phyloP scores from a whole-genome alignment of 23 tunicate genomes.

The Corella eumyota region DNA sequence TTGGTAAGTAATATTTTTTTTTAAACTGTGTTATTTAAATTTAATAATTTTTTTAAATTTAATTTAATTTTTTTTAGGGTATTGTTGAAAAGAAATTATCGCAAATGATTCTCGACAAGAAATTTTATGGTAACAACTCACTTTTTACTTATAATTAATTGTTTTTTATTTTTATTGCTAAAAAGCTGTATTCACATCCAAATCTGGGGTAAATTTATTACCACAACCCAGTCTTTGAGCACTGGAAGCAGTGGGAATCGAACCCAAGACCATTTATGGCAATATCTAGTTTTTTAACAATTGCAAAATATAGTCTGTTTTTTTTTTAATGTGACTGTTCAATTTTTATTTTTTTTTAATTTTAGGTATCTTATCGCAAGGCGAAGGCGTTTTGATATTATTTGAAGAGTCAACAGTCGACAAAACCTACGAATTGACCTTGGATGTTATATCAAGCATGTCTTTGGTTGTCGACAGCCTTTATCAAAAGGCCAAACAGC shows the following conservation, averaged over 20 bases:
- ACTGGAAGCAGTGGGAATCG: too few relatives aligned
- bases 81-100: constrained; percentile 90
- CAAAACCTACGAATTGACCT: constrained; percentile 78
- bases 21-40: background rate
- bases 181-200: too few relatives aligned
- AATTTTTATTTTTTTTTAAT: background rate
- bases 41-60: background rate
- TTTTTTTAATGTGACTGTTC: background rate
- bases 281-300: too few relatives aligned
- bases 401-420: constrained; percentile 82
- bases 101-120: constrained; percentile 99
- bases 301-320: too few relatives aligned
- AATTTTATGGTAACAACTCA: constrained; percentile 64
- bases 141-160: too few relatives aligned
- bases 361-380: constrained; percentile 93
- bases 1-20: constrained; percentile 27
- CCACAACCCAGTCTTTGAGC: too few relatives aligned
- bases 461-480: constrained; percentile 91
- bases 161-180: too few relatives aligned
- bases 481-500: constrained; percentile 94
- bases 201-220: too few relatives aligned
- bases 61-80: constrained; percentile 15
- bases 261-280: too few relatives aligned
- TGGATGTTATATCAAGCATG: constrained; percentile 70
- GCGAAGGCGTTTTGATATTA: constrained; percentile 86